Evolutionary conservation across 2,113 vertebrate species (phyloP).

Genomic region (mouse (Mus musculus)): GRCm39 chr1:69364001-69364500

Average conservation of each 20-base stretch:
- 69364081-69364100: background rate
- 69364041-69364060: slow-evolving; percentile 10
- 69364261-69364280: background rate
- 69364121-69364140: slow-evolving; percentile 8
- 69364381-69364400: background rate
- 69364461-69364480: background rate
- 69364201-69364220: background rate
- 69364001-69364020: background rate
- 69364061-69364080: background rate
- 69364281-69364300: background rate
- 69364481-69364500: slow-evolving; percentile 18
- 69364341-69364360: background rate
- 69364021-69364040: slow-evolving; percentile 3
- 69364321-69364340: slow-evolving; percentile 31
- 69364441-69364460: background rate
- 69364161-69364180: background rate
- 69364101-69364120: background rate
- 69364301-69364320: background rate
- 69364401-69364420: background rate
- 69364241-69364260: background rate
- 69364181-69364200: background rate
- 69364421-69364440: background rate
- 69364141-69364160: slow-evolving; percentile 17
- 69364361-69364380: background rate
- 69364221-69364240: background rate